A percentile compares a stretch with the other conserved stretches of the same genome.
phyloP scores from a whole-genome alignment of 1,140 invertebrate genomes.

The Scaptomyza graminum region DNA sequence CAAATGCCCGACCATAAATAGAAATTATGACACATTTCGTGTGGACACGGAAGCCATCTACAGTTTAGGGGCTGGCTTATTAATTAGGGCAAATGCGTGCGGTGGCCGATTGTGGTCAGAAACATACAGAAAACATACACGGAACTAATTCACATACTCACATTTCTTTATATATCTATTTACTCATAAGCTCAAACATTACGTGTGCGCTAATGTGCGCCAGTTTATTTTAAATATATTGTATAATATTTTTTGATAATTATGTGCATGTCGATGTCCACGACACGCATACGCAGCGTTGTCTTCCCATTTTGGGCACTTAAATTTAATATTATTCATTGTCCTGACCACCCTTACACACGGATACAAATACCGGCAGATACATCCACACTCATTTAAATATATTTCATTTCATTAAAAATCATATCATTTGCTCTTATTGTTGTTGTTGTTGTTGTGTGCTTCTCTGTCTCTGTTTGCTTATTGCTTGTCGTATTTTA shows the following conservation, averaged over 20 bases:
- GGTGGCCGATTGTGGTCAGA: slow-evolving; percentile 64
- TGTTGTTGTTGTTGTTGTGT: too few relatives aligned
- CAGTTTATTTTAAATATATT: slow-evolving; percentile 41
- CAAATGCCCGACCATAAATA: slow-evolving; percentile 65
- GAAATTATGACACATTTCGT: slow-evolving; percentile 80
- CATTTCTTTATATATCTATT: too few relatives aligned
- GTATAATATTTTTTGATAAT: slow-evolving; percentile 44
- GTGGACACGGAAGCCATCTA: slow-evolving; percentile 70
- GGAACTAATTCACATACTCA: neutral
- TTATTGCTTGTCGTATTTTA: slow-evolving; percentile 5
- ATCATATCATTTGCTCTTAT: slow-evolving; percentile 11
- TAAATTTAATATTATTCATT: slow-evolving; percentile 47
- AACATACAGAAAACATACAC: slow-evolving; percentile 11
- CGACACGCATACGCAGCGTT: slow-evolving; percentile 53
- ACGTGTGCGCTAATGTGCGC: slow-evolving; percentile 32
- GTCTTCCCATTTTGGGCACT: slow-evolving; percentile 18
- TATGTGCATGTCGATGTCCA: slow-evolving; percentile 40
- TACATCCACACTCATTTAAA: neutral
- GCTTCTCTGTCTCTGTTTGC: neutral
- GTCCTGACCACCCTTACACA: slow-evolving; percentile 15
- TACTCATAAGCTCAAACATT: too few relatives aligned
- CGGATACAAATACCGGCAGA: neutral
- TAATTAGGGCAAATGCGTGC: slow-evolving; percentile 73
- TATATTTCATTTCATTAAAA: slow-evolving; percentile 43
- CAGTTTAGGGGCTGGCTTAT: slow-evolving; percentile 65